Conservation (phyloP, 2,113 vertebrate genomes). For the Alexandromys fortis region DNA sequence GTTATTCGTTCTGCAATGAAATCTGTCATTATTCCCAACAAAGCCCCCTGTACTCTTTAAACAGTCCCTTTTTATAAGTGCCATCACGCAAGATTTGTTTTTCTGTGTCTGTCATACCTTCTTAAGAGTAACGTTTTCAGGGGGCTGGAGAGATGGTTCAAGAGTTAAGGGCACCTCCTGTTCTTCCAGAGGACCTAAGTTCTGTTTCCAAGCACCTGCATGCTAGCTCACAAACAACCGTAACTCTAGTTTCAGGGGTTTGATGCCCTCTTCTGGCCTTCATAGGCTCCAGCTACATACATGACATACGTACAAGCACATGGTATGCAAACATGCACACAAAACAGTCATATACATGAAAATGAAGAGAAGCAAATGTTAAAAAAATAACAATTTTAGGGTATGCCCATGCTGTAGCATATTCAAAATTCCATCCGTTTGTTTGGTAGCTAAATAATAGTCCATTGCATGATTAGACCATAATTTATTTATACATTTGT, state of each 20-base stretch:
- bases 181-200: background rate
- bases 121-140: background rate
- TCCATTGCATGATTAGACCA: background rate
- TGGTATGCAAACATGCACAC: background rate
- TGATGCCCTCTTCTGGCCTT: background rate
- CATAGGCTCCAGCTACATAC: background rate
- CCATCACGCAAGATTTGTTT: background rate
- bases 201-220: background rate
- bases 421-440: background rate
- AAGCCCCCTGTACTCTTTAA: background rate
- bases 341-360: background rate
- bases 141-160: background rate
- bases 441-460: background rate
- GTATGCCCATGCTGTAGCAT: too few species aligned
- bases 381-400: background rate
- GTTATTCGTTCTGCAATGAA: fast-evolving
- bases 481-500: background rate
- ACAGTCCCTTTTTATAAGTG: background rate
- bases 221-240: background rate
- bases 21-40: background rate
- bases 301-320: background rate
- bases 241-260: background rate
- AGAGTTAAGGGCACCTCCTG: background rate
- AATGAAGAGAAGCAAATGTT: background rate
- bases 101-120: background rate